Base-by-base conservation (phyloP, 2,797 vertebrate genomes). In the Streptopelia turtur region DNA sequence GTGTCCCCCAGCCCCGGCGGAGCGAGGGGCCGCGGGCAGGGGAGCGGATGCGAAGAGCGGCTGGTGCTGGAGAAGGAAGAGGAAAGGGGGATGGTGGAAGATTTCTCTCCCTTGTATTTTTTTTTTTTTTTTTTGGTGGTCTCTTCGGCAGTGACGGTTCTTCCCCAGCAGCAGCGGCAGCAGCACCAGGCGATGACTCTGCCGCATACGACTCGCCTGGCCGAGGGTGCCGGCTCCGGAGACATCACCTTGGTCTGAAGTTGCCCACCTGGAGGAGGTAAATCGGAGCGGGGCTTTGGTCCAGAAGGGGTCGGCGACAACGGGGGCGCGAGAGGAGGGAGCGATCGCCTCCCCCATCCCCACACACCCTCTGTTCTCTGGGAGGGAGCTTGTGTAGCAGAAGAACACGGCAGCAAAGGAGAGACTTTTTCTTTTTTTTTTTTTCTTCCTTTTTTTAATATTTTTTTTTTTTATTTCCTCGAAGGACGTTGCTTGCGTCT, bases 11-110 rank as follows among this genome's bases (percentile, higher is more conserved):
- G 83, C 59, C 90, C 84, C 88, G 79, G 83, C 59, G 86, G 87
- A 96, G 96, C 95, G 88, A 72, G 91, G 87, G 97, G 97, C 97
- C 96, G 97, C 90, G 96, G 97, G 96, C 95, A 94, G 97, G 93
- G 96, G 75, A 95, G 96, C 94, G 97, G 97, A 96, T 96, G 76
- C 94, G 16, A 95, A 79, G 95, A 95, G 89, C 96, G 83, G 91
- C 96, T 92, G 93, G 92, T 1, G 79, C 70, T 91, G 92, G 71
- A 16, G 85, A 66, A 65, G 41, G 18, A 28, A 33, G 49, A 59
- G 81, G 47, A 53, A 83, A 61, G 97, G 94, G 97, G 97, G 91
- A 64, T 96, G 97, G 97, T 72, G 97, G 96, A 65, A 94, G 96
- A 84, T 90, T 93, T 91, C 90, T 87, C 63, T 65, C 23, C 9